Evolutionary conservation across 2,888 invertebrate species (phyloP), one percentile per base, ranked within the genome.

Genomic region (Eremobia ochroleuca): DNA sequence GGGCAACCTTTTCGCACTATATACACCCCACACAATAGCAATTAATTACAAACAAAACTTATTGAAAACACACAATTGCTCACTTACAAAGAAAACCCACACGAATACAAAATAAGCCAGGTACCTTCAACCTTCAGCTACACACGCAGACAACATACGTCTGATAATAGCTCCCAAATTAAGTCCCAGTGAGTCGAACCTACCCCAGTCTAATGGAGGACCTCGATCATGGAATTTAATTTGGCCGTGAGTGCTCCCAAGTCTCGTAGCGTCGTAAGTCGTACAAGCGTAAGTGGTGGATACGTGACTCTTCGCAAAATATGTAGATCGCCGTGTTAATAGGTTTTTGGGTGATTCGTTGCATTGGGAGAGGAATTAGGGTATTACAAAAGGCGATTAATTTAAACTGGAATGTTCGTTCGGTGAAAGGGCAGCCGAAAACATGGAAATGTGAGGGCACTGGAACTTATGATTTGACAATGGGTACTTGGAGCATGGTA

Each of bases 211-310:
- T 84, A 77, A 83, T 84, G 77, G 73, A 43, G 25, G 76, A 43
- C 59, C 69, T 46, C 76, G 79, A 79, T 82, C 62, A 21, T 71
- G 67, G 83, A 83, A 83, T 83, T 83, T 83, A 84, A 83, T 83
- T 83, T 83, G 59, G 70, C 46, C 49, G 21, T 61, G 49, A 83
- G 85, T 84, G 77, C 77, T 81, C 66, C 73, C 71, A 15, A 64
- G 71, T 8, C 64, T 28, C 52, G 40, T 65, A 2, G 59, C 28
- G 28, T 67, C 62, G 73, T 80, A 52, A 59, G 58, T 69, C 67
- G 73, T 59, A 62, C 74, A 79, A 31, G 55, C 49, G 40, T 64
- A 40, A 52, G 31, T 34, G 21, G 15, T 28, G 1, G 34, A 66
- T 55, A 78, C 83, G 79, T 82, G 83, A 82, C 43, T 62, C 15